Evolutionary conservation across 2,113 vertebrate genomes (phyloP).

Genomic region (Porphyrio hochstetteri): DNA sequence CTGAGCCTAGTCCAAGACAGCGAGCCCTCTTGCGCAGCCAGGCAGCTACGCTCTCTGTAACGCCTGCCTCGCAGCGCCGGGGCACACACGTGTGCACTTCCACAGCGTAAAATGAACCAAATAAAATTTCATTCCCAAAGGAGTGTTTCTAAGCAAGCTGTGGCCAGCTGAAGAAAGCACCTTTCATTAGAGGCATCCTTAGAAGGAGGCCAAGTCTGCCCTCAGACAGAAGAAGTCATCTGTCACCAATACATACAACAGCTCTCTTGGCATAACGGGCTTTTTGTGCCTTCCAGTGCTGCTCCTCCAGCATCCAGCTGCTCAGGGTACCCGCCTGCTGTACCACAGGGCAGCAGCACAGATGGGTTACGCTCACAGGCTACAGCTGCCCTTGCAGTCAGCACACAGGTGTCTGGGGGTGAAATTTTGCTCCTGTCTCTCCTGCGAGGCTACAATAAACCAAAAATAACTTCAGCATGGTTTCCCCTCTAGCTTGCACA

Average conservation of each 20-base stretch:
- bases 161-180: slow-evolving; percentile 7
- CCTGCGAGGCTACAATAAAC: not conserved
- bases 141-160: slow-evolving; percentile 1
- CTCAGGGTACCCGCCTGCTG: not conserved
- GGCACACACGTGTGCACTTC: not conserved
- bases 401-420: not conserved
- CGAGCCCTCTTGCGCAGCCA: not conserved
- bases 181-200: slow-evolving; percentile 8
- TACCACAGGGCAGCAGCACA: not conserved
- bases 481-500: not conserved
- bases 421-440: not conserved
- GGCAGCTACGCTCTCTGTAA: not conserved
- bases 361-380: not conserved
- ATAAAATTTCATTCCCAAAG: not conserved
- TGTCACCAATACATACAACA: not conserved
- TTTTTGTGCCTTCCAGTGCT: slow-evolving; percentile 19
- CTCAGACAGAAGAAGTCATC: slow-evolving; percentile 24
- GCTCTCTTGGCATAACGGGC: not conserved
- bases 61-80: rapidly evolving
- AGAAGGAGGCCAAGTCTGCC: not conserved
- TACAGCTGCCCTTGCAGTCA: not conserved
- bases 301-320: not conserved
- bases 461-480: slow-evolving; percentile 8
- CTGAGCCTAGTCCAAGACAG: not conserved
- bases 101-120: not conserved